Conservation (phyloP, 2,888 invertebrate genomes). For the Xestia xanthographa region DNA sequence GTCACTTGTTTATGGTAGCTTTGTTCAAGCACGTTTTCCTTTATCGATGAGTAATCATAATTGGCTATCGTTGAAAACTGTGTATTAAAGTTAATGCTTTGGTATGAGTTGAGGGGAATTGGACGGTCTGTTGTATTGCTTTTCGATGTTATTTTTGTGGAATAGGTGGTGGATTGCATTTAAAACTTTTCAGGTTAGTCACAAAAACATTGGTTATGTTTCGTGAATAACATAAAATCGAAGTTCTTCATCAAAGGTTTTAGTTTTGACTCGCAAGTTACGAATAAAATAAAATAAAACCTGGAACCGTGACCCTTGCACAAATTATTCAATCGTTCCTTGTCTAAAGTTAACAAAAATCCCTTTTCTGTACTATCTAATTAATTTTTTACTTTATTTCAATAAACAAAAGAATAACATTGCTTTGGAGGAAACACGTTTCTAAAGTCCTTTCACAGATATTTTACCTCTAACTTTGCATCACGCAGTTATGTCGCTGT, state of each 20-base stretch:
- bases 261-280: neutral
- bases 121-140: neutral
- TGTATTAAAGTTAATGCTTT: constrained; percentile 39
- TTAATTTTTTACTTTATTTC: neutral
- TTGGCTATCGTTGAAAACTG: constrained; percentile 24
- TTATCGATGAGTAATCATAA: constrained; percentile 31
- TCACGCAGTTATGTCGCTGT: neutral
- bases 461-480: neutral
- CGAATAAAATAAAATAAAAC: neutral
- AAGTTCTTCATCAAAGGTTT: neutral
- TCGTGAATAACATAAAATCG: neutral
- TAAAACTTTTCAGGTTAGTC: neutral
- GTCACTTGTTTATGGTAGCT: constrained; percentile 36
- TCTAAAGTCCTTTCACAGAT: neutral
- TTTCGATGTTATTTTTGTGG: neutral
- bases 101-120: neutral
- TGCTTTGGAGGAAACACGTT: neutral
- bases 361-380: neutral
- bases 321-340: neutral
- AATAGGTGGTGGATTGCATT: neutral
- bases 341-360: neutral
- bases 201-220: neutral
- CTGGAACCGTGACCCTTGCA: too few relatives aligned
- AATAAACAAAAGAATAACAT: neutral
- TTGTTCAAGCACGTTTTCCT: constrained; percentile 43